phyloP scores from a whole-genome alignment of 1,140 invertebrate genomes.

The Oryctes rhinoceros region DNA sequence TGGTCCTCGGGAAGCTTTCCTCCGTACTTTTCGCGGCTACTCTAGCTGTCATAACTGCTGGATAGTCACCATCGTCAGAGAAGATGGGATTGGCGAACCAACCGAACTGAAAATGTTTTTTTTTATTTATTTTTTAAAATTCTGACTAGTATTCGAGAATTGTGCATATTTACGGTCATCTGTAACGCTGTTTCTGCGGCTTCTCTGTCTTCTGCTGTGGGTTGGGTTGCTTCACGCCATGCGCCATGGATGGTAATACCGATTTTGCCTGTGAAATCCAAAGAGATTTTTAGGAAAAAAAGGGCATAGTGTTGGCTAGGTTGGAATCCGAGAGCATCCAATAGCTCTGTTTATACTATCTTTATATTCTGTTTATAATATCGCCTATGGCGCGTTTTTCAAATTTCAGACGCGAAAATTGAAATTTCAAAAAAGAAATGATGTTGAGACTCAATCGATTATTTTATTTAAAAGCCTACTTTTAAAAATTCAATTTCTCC shows the following conservation, averaged over 20 bases:
- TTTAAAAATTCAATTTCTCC: too few relatives aligned
- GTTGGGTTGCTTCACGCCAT: constrained; percentile 62
- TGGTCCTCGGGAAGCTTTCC: constrained; percentile 67
- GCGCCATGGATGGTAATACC: constrained; percentile 63
- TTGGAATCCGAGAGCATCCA: too few relatives aligned
- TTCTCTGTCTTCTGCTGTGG: constrained; percentile 59
- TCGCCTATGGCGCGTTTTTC: too few relatives aligned
- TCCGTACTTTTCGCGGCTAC: constrained; percentile 65
- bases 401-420: too few relatives aligned
- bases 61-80: constrained; percentile 69
- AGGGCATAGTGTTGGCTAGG: too few relatives aligned
- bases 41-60: constrained; percentile 66
- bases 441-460: too few relatives aligned
- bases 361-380: too few relatives aligned
- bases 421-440: too few relatives aligned
- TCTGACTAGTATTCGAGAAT: constrained; percentile 52
- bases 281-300: too few relatives aligned
- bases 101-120: constrained; percentile 62
- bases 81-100: constrained; percentile 73
- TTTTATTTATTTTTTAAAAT: neutral
- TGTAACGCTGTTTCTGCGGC: constrained; percentile 62
- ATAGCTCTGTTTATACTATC: too few relatives aligned
- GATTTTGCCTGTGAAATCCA: constrained; percentile 51
- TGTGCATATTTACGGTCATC: constrained; percentile 46
- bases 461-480: too few relatives aligned